phyloP scores from a whole-genome alignment of 2,888 invertebrate genomes.

The Operophtera brumata region DNA sequence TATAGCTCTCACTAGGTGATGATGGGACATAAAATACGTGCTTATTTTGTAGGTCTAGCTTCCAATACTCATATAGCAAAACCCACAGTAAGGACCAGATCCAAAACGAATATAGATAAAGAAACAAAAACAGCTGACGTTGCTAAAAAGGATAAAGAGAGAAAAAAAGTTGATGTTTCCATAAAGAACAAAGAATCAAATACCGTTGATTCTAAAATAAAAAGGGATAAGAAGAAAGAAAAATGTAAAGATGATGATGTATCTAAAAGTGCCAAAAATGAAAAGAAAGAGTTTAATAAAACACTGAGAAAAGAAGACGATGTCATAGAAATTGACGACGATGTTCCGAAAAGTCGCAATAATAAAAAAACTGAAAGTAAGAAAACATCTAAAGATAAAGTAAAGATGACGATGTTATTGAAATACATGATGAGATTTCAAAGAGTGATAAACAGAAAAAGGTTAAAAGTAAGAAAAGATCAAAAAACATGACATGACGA shows the following conservation, averaged over 20 bases:
- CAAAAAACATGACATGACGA: neutral
- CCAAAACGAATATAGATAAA: conserved; percentile 30
- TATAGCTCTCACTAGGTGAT: neutral
- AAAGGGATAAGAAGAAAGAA: too few relatives aligned
- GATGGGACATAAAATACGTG: conserved; percentile 11
- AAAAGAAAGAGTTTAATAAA: too few relatives aligned
- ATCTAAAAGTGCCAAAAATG: neutral
- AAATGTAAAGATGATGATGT: neutral
- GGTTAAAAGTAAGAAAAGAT: neutral
- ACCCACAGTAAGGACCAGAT: conserved; percentile 19
- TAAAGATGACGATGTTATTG: neutral
- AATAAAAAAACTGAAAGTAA: neutral
- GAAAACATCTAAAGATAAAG: neutral
- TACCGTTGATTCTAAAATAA: too few relatives aligned
- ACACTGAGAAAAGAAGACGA: neutral
- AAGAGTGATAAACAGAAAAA: neutral
- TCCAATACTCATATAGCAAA: conserved; percentile 14
- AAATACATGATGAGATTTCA: neutral
- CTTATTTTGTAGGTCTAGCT: conserved; percentile 25
- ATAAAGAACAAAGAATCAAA: neutral
- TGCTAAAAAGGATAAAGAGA: neutral
- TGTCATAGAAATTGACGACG: neutral
- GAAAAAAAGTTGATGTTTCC: neutral
- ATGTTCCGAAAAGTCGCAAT: neutral
- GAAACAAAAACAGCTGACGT: conserved; percentile 1